These are phyloP conservation scores for Sinella curviseta DNA, from an alignment of 1,140 invertebrate genomes.

Conservation along the genomic window DNA sequence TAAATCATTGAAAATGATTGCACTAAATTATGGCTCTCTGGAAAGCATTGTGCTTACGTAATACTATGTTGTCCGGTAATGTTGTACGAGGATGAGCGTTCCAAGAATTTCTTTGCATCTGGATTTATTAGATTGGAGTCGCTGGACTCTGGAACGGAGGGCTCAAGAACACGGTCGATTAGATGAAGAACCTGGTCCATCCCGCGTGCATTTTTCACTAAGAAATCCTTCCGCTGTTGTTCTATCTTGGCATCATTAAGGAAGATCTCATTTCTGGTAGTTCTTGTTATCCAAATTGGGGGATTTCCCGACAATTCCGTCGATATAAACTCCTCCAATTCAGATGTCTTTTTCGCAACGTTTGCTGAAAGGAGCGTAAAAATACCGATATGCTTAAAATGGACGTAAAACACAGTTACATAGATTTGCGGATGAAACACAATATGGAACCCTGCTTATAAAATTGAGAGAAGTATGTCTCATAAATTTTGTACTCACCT, in stretches of 20 bases:
- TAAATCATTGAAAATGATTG: too few relatives aligned
- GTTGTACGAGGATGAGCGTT: constrained; percentile 34
- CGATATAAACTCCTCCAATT: constrained; percentile 45
- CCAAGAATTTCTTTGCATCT: constrained; percentile 44
- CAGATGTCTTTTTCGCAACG: constrained; percentile 38
- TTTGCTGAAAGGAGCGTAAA: constrained; percentile 32
- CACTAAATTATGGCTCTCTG: too few relatives aligned
- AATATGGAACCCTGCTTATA: too few relatives aligned
- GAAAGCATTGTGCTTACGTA: constrained; percentile 32
- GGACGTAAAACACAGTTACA: too few relatives aligned
- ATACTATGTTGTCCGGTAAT: constrained; percentile 35
- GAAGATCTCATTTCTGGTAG: constrained; percentile 33
- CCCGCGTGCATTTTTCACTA: constrained; percentile 31
- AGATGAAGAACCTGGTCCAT: constrained; percentile 46
- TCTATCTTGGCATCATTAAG: constrained; percentile 47
- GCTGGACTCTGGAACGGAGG: constrained; percentile 36
- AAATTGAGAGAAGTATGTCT: not conserved
- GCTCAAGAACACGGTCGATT: constrained; percentile 47
- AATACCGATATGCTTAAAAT: too few relatives aligned
- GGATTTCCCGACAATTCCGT: constrained; percentile 45
- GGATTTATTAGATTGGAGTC: constrained; percentile 42
- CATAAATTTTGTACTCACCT: constrained; percentile 33
- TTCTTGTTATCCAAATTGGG: constrained; percentile 48
- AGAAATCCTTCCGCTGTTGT: constrained; percentile 24
- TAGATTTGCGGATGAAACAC: too few relatives aligned